Conservation (phyloP, 2,888 invertebrate species). For the Odontocolon sp. region DNA sequence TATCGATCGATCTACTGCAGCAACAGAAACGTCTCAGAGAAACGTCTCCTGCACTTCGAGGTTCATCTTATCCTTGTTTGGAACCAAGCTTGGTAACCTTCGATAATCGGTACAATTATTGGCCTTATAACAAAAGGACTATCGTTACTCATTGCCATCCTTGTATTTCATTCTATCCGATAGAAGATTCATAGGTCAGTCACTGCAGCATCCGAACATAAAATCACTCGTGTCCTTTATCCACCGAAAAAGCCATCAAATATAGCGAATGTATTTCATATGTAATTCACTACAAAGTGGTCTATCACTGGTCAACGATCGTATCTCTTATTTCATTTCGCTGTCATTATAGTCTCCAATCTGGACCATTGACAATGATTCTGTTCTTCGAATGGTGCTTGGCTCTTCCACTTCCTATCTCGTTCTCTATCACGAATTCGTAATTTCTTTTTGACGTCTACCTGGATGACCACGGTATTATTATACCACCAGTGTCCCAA, state of each 20-base stretch:
- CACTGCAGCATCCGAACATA: too few species aligned
- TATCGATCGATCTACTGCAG: slow-evolving; percentile 50
- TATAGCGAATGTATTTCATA: too few species aligned
- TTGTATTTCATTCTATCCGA: too few species aligned
- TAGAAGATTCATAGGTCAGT: too few species aligned
- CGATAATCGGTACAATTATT: too few species aligned
- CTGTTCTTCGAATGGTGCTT: neutral
- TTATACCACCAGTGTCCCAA: neutral
- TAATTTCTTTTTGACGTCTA: slow-evolving; percentile 43
- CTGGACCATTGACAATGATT: slow-evolving; percentile 15
- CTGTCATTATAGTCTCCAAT: too few species aligned
- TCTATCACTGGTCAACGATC: slow-evolving; percentile 2
- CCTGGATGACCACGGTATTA: slow-evolving; percentile 10
- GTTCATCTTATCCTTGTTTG: slow-evolving; percentile 42
- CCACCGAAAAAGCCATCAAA: too few species aligned
- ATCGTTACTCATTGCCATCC: too few species aligned
- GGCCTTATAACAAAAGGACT: too few species aligned
- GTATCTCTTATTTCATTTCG: slow-evolving; percentile 3
- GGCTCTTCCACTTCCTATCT: slow-evolving; percentile 28
- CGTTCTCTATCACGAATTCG: slow-evolving; percentile 59
- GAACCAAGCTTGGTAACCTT: slow-evolving; percentile 17
- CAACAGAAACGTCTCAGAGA: slow-evolving; percentile 10
- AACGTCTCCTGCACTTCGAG: slow-evolving; percentile 21
- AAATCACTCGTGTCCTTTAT: too few species aligned
- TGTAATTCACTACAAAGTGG: too few species aligned